Evolutionary conservation across 2,888 invertebrate genomes (phyloP), one percentile per base, ranked within the genome.

Genomic region (Agriopis aurantiaria): DNA sequence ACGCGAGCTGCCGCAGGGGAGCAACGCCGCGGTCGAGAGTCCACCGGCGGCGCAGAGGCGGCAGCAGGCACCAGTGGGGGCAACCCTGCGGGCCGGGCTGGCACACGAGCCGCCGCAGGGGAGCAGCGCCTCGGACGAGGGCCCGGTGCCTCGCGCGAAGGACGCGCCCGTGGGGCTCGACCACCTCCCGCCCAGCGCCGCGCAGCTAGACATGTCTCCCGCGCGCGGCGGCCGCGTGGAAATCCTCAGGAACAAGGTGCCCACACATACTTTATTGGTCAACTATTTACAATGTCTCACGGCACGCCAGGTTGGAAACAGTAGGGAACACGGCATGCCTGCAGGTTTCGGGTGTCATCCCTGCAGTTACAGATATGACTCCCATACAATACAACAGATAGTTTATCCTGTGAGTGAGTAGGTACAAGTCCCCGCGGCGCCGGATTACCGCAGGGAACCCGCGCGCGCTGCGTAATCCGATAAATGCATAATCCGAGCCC

Each of bases 151-250:
- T 8, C 55, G 55, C 40, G 55, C 55, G 40, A 5, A 8, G 7
- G 40, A 2, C 12, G 8, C 0, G 55, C 55, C 55, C 12, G n/a
- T n/a, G 40, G 55, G 55, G n/a, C 55, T 40, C 40, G 55, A n/a
- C 40, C 8, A 40, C 40, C 55, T n/a, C 12, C 53, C 40, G 14
- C 84, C 75, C 7, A 68, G 46, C 61, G 77, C 79, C 0, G 75
- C 78, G 9, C 69, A 82, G 72, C 76, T 91, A 17, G 91, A 91
- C 79, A 87, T 90, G 91, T 82, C 88, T 11, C 85, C 88, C 0
- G 91, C 90, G 0, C 78, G 72, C 11, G 90, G 90, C 1, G 81
- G 78, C 0, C 71, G 76, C 17, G 56, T 90, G 1, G 76, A 84
- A 51, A 17, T 65, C 5, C 68, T 85, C 66, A 78, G 90, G 23